Conservation (phyloP, 2,888 invertebrate genomes). For the Cephus runcator region DNA sequence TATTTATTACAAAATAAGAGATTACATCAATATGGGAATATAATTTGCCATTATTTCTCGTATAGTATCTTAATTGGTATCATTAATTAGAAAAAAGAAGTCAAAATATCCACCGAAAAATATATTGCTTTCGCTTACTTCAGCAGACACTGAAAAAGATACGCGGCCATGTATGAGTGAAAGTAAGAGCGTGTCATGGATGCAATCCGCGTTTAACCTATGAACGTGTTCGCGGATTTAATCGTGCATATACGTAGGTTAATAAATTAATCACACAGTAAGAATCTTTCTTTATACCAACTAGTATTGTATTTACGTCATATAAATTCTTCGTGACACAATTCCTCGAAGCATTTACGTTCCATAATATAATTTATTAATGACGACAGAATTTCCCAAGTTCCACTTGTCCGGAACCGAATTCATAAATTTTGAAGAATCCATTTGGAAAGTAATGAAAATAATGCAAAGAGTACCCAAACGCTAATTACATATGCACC, state of each 20-base stretch:
- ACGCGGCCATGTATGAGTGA: neutral
- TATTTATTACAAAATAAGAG: neutral
- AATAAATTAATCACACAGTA: neutral
- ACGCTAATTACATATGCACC: neutral
- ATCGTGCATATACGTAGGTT: neutral
- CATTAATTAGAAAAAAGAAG: neutral
- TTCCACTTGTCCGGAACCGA: neutral
- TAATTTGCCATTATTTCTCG: neutral
- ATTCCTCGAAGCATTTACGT: neutral
- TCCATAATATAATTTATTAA: neutral
- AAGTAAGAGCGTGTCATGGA: neutral
- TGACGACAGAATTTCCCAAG: neutral
- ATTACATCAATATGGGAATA: neutral
- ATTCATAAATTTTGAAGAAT: neutral
- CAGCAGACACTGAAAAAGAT: neutral
- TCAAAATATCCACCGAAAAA: neutral
- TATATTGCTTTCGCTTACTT: neutral
- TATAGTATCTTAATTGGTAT: neutral
- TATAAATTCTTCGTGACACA: neutral
- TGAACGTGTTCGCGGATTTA: neutral
- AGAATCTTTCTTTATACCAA: neutral
- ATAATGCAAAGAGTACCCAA: neutral
- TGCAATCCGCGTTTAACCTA: neutral
- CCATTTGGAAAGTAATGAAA: neutral
- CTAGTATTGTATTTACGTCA: neutral